Conservation (phyloP, 2,888 invertebrate species). For the Aphodius sticticus region DNA sequence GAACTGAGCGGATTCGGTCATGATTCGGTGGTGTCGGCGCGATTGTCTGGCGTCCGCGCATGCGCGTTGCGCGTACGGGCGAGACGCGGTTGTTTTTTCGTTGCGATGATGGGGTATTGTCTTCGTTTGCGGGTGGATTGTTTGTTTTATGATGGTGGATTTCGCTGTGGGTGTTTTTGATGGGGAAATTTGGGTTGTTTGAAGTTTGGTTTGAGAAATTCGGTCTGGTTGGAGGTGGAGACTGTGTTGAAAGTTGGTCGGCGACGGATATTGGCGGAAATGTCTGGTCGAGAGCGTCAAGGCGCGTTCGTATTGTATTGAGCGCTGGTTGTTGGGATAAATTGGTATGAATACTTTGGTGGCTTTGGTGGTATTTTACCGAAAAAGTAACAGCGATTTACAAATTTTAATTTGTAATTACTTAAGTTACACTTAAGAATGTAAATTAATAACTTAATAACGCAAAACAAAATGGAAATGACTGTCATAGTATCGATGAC, state of each 20-base stretch:
- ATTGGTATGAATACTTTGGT: too few relatives aligned
- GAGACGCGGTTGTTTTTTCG: background rate
- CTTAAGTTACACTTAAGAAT: too few relatives aligned
- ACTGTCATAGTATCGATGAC: too few relatives aligned
- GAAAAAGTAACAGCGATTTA: too few relatives aligned
- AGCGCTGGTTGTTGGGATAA: background rate
- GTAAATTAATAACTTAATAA: too few relatives aligned
- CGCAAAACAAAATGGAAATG: too few relatives aligned
- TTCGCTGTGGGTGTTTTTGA: background rate
- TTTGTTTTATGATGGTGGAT: background rate
- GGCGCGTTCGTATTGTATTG: background rate
- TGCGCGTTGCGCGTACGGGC: too few relatives aligned
- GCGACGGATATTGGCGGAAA: background rate
- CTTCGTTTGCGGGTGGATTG: background rate
- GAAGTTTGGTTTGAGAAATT: background rate
- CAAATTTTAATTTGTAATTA: too few relatives aligned
- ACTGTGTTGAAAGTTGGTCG: background rate
- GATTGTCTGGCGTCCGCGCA: too few relatives aligned
- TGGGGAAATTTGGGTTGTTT: background rate
- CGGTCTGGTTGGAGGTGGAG: background rate
- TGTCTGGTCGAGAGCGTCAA: background rate
- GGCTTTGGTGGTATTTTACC: too few relatives aligned
- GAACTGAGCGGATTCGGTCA: too few relatives aligned
- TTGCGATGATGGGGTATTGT: background rate
- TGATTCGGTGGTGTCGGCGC: too few relatives aligned